Conservation (phyloP, 2,888 invertebrate species). For the Sinelater perroti region DNA sequence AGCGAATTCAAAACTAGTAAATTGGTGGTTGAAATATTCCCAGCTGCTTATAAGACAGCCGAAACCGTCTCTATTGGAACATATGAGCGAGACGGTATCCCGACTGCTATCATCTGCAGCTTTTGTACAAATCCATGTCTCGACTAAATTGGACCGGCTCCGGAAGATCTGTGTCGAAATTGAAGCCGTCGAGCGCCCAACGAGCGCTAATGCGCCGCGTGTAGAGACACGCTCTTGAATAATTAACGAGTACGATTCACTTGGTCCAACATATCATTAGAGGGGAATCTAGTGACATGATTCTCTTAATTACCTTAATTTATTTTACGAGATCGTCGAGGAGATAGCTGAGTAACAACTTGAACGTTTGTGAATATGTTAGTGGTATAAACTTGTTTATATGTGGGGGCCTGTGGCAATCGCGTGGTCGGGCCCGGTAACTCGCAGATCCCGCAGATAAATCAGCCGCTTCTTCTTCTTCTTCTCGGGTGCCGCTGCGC, state of each 20-base stretch:
- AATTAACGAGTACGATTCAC: conserved; percentile 54
- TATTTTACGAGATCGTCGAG: conserved; percentile 59
- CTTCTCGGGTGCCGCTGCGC: conserved; percentile 35
- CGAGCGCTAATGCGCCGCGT: neutral
- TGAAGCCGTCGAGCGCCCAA: neutral
- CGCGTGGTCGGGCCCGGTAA: conserved; percentile 47
- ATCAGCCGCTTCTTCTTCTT: conserved; percentile 45
- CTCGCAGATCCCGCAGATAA: conserved; percentile 47
- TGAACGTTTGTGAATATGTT: conserved; percentile 57
- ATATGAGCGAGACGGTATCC: too few species aligned
- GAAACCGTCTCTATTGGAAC: too few species aligned
- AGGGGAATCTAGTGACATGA: conserved; percentile 61
- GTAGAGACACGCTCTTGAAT: conserved; percentile 36
- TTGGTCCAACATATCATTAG: conserved; percentile 60
- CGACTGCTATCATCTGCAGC: too few species aligned
- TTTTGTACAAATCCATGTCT: too few species aligned
- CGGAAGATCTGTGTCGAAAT: neutral
- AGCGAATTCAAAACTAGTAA: too few species aligned
- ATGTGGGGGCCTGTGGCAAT: conserved; percentile 46
- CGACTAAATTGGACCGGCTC: too few species aligned
- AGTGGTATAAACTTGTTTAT: conserved; percentile 54
- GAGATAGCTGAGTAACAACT: conserved; percentile 54
- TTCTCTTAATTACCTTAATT: conserved; percentile 63
- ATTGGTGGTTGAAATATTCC: too few species aligned
- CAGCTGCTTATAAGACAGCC: too few species aligned